Evolutionary conservation across 2,888 invertebrate species (phyloP).

Genomic region (Kryphioiulus occultus): DNA sequence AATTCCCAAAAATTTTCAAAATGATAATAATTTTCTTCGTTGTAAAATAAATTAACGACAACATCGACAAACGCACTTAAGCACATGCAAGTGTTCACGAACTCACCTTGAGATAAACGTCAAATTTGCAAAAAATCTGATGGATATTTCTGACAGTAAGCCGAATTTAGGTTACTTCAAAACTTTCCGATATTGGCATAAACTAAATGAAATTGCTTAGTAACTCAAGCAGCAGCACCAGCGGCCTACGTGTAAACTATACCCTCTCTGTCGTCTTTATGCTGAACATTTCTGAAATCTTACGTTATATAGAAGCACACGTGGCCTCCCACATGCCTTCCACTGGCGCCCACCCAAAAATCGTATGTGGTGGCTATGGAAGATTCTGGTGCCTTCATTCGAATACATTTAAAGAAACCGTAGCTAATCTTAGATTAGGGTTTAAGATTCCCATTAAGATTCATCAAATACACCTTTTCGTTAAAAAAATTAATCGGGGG

Average conservation of each 20-base stretch:
- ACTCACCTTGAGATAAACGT: not conserved
- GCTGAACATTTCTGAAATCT: not conserved
- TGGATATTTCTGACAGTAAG: not conserved
- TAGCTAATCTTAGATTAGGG: not conserved
- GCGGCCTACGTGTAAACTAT: not conserved
- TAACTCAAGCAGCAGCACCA: not conserved
- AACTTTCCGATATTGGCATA: not conserved
- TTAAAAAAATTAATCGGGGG: not conserved
- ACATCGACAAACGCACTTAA: too few species aligned
- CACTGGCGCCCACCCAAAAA: not conserved
- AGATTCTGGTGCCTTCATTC: not conserved
- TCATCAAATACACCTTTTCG: not conserved
- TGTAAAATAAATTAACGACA: too few species aligned
- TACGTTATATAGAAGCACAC: not conserved
- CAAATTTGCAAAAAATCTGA: not conserved
- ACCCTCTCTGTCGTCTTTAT: not conserved
- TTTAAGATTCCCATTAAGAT: not conserved
- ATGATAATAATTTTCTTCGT: too few species aligned
- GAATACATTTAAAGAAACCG: not conserved
- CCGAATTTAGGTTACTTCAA: not conserved
- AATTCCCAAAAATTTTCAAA: too few species aligned
- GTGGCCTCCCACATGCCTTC: not conserved
- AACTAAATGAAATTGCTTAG: not conserved
- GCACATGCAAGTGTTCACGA: not conserved
- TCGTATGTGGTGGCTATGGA: not conserved